These are phyloP conservation scores for Chrysaora quinquecirrha DNA, from an alignment of 30 jellyfish, hydroid and myxozoan species.

Conservation along the genomic window DNA sequence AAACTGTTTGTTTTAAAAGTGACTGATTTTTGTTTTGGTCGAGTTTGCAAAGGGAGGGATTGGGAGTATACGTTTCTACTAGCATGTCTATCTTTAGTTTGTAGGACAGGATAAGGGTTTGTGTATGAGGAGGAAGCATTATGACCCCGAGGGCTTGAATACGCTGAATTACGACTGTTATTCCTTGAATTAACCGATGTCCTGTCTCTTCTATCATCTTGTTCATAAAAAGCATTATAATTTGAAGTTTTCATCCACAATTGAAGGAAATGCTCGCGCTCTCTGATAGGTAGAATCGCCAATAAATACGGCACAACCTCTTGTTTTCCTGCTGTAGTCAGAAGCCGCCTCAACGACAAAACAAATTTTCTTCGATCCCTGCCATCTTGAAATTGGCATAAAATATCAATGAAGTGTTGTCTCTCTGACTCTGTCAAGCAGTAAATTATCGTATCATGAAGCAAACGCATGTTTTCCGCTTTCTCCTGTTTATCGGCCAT, in stretches of 20 bases:
- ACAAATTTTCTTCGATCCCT: conserved; percentile 55
- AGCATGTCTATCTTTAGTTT: conserved; percentile 1
- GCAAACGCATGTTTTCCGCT: conserved; percentile 49
- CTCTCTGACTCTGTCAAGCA: conserved; percentile 50
- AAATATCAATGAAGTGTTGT: conserved; percentile 24
- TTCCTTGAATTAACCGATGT: background rate
- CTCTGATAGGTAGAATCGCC: conserved; percentile 53
- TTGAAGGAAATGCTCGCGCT: conserved; percentile 63
- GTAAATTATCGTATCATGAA: conserved; percentile 56
- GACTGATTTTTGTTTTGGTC: background rate
- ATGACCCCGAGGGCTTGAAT: background rate
- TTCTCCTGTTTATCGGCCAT: conserved; percentile 68
- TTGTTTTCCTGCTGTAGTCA: conserved; percentile 60
- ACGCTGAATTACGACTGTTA: background rate
- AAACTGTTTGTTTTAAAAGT: background rate
- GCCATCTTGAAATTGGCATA: conserved; percentile 51
- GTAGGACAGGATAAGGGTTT: conserved; percentile 20
- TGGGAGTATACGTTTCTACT: background rate
- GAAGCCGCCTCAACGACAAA: conserved; percentile 44
- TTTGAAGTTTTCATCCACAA: conserved; percentile 76
- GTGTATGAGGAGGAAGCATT: background rate
- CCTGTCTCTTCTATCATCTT: background rate
- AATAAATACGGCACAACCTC: conserved; percentile 68
- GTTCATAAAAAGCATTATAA: conserved; percentile 34
- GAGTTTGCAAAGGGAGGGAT: background rate